Evolutionary conservation across 1,140 invertebrate species (phyloP).

Genomic region (Drusus annulatus): DNA sequence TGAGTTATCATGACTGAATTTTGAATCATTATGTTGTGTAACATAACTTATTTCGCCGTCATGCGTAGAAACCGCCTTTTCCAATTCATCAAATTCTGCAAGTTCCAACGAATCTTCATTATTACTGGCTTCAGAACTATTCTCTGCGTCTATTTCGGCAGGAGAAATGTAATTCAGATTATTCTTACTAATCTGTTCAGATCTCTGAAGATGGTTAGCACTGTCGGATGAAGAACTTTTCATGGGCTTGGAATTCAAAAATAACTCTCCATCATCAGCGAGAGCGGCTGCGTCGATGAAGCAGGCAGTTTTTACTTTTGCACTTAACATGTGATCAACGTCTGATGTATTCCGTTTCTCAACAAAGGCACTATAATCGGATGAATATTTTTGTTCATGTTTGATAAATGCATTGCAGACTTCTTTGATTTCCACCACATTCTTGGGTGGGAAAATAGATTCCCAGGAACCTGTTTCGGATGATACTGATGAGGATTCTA

Average conservation of each 20-base stretch:
- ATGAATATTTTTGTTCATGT: conserved; percentile 56
- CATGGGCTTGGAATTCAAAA: conserved; percentile 48
- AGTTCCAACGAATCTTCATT: conserved; percentile 67
- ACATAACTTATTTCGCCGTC: neutral
- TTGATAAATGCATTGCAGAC: conserved; percentile 63
- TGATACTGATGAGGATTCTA: conserved; percentile 74
- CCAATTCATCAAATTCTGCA: conserved; percentile 59
- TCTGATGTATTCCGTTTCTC: conserved; percentile 55
- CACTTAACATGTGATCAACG: neutral
- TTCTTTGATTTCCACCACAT: conserved; percentile 61
- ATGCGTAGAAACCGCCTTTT: conserved; percentile 5
- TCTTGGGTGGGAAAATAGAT: conserved; percentile 70
- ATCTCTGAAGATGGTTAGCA: conserved; percentile 45
- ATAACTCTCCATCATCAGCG: conserved; percentile 75
- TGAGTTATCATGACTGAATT: neutral
- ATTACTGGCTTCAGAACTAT: conserved; percentile 64
- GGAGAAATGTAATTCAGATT: neutral
- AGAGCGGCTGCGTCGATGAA: conserved; percentile 84
- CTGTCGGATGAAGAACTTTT: conserved; percentile 59
- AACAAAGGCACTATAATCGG: neutral
- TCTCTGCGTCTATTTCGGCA: conserved; percentile 7
- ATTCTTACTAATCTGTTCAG: conserved; percentile 45
- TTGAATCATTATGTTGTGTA: conserved; percentile 1
- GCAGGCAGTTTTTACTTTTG: conserved; percentile 66
- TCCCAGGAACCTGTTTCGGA: conserved; percentile 77